phyloP scores from a whole-genome alignment of 2,797 vertebrate species.

The Aselliscus stoliczkanus region DNA sequence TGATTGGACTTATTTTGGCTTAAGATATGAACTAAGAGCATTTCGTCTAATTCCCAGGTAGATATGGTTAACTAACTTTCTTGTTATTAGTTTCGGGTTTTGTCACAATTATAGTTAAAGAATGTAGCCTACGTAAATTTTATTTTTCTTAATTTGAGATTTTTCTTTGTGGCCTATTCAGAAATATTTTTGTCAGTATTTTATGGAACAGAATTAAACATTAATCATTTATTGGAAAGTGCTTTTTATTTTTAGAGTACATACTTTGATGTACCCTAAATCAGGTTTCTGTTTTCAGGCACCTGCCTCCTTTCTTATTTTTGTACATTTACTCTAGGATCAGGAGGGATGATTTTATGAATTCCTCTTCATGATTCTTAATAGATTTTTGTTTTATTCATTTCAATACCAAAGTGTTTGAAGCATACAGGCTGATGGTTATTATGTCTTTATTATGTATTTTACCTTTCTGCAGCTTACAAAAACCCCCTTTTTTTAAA shows the following conservation, averaged over 20 bases:
- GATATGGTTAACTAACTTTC: neutral
- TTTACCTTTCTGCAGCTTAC: neutral
- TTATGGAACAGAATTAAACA: neutral
- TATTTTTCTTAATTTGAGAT: neutral
- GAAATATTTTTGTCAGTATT: conserved; percentile 3
- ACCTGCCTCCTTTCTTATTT: neutral
- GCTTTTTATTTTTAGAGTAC: neutral
- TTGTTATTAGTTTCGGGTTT: conserved; percentile 15
- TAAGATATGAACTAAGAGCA: neutral
- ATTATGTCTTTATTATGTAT: neutral
- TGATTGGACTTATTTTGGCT: conserved; percentile 36
- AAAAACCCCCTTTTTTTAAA: neutral
- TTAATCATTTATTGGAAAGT: neutral
- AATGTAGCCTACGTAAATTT: neutral
- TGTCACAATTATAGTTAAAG: neutral
- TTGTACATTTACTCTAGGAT: neutral
- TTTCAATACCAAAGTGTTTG: neutral
- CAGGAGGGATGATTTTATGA: neutral
- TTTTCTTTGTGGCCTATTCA: neutral
- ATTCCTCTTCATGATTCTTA: neutral
- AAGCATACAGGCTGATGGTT: neutral
- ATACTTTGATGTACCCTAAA: neutral
- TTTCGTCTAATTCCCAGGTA: neutral
- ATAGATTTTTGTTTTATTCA: neutral
- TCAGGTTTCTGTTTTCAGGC: neutral